Percentiles rank a stretch among this genome's conserved stretches.
Evolutionary conservation across 2,797 vertebrate species (phyloP).

Genomic region (Zenarchopterus dispar): DNA sequence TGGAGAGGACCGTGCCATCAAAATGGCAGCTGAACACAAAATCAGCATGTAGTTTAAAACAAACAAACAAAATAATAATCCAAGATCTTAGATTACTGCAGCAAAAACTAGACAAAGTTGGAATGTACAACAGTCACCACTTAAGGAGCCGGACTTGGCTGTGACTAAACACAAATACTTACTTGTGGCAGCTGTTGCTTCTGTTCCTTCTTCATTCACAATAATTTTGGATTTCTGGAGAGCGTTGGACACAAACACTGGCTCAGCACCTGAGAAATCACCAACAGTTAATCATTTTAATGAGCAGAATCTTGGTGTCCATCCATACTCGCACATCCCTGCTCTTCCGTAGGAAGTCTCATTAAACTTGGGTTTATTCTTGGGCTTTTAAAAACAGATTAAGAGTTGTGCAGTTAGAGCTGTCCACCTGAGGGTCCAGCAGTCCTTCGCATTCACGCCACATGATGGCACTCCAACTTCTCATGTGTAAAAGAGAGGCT

Average conservation of each 20-base stretch:
- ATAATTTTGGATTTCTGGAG: slow-evolving; percentile 95
- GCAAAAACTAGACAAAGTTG: neutral
- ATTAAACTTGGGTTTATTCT: too few relatives aligned
- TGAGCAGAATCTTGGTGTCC: too few relatives aligned
- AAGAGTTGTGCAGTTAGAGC: too few relatives aligned
- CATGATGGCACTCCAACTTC: slow-evolving; percentile 9
- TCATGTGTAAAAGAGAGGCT: too few relatives aligned
- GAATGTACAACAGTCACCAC: too few relatives aligned
- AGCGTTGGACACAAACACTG: slow-evolving; percentile 87
- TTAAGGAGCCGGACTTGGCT: neutral
- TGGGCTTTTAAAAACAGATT: too few relatives aligned
- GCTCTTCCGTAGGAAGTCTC: too few relatives aligned
- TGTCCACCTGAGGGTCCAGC: too few relatives aligned
- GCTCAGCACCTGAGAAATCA: slow-evolving; percentile 75
- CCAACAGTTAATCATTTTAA: neutral
- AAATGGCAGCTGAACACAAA: slow-evolving; percentile 86
- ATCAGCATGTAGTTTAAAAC: neutral
- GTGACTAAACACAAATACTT: slow-evolving; percentile 55
- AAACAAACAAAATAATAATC: neutral
- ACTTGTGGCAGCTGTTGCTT: slow-evolving; percentile 93
- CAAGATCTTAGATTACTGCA: neutral
- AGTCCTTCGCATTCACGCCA: slow-evolving; percentile 2
- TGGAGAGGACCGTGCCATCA: slow-evolving; percentile 92
- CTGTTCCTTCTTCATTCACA: slow-evolving; percentile 95
- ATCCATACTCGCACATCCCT: too few relatives aligned